Percentiles rank a stretch among this genome's conserved stretches.
Conservation (phyloP, 2,113 vertebrate species). For the Halichoeres trimaculatus region DNA sequence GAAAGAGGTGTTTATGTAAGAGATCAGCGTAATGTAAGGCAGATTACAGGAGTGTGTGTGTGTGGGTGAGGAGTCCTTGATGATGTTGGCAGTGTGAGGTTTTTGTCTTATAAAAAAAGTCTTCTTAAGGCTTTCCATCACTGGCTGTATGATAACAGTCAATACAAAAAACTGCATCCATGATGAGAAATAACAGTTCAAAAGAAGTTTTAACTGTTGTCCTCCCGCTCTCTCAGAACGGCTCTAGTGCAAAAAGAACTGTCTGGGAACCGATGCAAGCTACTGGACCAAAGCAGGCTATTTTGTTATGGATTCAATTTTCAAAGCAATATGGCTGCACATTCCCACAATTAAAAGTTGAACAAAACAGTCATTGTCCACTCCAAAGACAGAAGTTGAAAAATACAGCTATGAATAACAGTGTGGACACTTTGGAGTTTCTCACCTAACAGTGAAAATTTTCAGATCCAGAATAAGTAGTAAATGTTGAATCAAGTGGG, state of each 20-base stretch:
- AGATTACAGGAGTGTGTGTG: constrained; percentile 33
- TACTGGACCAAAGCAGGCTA: constrained; percentile 3
- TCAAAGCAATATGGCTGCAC: constrained; percentile 25
- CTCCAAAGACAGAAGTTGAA: background rate
- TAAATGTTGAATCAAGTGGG: background rate
- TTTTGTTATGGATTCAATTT: background rate
- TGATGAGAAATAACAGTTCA: constrained; percentile 22
- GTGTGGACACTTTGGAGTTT: background rate
- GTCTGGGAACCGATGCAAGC: constrained; percentile 7
- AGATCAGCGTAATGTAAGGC: constrained; percentile 59
- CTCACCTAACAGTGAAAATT: background rate
- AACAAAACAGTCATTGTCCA: constrained; percentile 1
- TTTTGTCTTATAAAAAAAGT: constrained; percentile 21
- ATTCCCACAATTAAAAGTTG: constrained; percentile 14
- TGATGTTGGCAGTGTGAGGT: constrained; percentile 53
- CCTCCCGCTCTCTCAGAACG: background rate
- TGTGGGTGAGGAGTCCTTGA: constrained; percentile 11
- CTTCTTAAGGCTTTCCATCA: constrained; percentile 65
- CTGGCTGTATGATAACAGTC: constrained; percentile 42
- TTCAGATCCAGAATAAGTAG: background rate
- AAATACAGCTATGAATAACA: background rate
- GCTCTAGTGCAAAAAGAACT: constrained; percentile 31
- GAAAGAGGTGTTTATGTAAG: constrained; percentile 16
- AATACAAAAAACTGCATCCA: constrained; percentile 33
- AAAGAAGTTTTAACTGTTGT: background rate